Percentiles rank a stretch among this genome's conserved stretches.
Evolutionary conservation across 2,888 invertebrate species (phyloP).

Genomic region (Drosophila anomelani): DNA sequence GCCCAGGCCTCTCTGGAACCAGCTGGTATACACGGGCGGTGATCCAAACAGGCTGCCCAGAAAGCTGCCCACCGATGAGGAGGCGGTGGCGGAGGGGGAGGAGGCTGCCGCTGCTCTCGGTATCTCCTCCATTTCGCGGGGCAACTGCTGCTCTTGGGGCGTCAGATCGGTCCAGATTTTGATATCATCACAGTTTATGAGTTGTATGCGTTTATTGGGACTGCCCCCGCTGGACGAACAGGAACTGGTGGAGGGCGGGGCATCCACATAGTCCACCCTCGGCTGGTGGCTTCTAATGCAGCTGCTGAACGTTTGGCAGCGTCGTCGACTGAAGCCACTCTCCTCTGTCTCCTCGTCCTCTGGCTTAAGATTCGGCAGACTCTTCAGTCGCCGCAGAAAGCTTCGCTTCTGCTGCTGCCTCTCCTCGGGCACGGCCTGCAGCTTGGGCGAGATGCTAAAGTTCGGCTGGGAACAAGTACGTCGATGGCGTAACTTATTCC

Average conservation of each 20-base stretch:
- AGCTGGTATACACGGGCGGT: constrained; percentile 76
- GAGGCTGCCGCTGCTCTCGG: neutral
- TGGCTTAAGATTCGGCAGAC: constrained; percentile 49
- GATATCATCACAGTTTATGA: constrained; percentile 84
- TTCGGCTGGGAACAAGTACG: constrained; percentile 86
- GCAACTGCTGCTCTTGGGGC: constrained; percentile 1
- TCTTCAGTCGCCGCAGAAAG: constrained; percentile 58
- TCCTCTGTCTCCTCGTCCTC: constrained; percentile 19
- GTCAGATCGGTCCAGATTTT: constrained; percentile 84
- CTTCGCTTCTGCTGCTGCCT: constrained; percentile 20
- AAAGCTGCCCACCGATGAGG: constrained; percentile 71
- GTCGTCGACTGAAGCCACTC: constrained; percentile 27
- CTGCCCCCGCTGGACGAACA: constrained; percentile 40
- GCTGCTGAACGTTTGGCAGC: constrained; percentile 63
- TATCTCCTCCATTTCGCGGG: constrained; percentile 2
- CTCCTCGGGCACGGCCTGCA: constrained; percentile 65
- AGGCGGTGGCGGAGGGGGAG: neutral
- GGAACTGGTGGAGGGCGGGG: constrained; percentile 29
- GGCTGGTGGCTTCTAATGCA: constrained; percentile 10
- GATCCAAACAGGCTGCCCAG: constrained; percentile 79
- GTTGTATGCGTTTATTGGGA: constrained; percentile 63
- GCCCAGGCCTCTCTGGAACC: constrained; percentile 62
- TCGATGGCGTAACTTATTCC: constrained; percentile 84
- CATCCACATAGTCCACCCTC: constrained; percentile 12
- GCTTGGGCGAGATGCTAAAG: constrained; percentile 83